A percentile compares a stretch with the other conserved stretches of the same genome.
Conservation (phyloP, 2,888 invertebrate genomes). For the Eilema sororculum region DNA sequence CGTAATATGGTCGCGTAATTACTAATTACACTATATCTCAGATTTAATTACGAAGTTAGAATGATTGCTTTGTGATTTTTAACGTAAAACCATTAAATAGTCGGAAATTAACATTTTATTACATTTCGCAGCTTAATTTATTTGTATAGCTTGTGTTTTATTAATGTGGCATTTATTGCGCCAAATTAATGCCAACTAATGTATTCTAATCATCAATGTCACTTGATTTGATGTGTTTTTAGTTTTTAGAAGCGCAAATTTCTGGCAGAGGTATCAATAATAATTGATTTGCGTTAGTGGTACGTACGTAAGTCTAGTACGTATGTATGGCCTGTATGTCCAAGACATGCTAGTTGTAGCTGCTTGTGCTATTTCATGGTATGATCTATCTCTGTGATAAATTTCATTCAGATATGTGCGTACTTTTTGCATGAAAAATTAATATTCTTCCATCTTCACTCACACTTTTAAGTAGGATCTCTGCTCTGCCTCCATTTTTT, state of each 20-base stretch:
- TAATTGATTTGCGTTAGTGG: conserved; percentile 23
- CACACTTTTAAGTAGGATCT: not conserved
- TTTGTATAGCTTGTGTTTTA: conserved; percentile 28
- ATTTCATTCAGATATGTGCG: not conserved
- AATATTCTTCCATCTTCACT: not conserved
- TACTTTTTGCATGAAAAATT: too few relatives aligned
- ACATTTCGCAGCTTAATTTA: conserved; percentile 27
- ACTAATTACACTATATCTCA: conserved; percentile 11
- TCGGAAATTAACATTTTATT: conserved; percentile 32
- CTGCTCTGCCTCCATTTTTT: not conserved
- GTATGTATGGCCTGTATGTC: too few relatives aligned
- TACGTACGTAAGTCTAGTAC: not conserved
- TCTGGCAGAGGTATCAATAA: conserved; percentile 32
- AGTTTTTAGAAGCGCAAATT: conserved; percentile 25
- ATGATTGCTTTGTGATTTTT: conserved; percentile 29
- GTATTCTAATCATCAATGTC: conserved; percentile 31
- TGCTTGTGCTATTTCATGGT: not conserved
- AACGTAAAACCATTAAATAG: conserved; percentile 30
- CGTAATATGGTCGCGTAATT: conserved; percentile 11
- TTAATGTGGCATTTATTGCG: conserved; percentile 42
- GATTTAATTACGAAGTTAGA: conserved; percentile 29
- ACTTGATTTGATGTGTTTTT: conserved; percentile 32
- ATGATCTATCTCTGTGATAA: not conserved
- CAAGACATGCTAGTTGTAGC: not conserved
- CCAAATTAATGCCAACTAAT: conserved; percentile 34